Evolutionary conservation across 2,888 invertebrate genomes (phyloP), one percentile per base, ranked within the genome.

Genomic region (Opisthograptis luteolata): DNA sequence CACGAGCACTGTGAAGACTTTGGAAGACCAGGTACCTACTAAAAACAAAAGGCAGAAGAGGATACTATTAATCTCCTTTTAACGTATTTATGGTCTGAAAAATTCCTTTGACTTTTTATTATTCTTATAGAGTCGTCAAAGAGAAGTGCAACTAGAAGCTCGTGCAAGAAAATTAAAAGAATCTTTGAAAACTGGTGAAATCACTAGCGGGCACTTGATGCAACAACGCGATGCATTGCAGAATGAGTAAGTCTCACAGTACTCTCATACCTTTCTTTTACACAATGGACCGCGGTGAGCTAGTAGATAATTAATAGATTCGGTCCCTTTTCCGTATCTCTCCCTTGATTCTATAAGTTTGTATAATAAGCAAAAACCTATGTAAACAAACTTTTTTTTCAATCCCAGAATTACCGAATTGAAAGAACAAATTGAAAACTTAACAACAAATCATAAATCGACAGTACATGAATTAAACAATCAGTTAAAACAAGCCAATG

Each of bases 121-220:
- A 22, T 30, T 62, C 49, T 19, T 51, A n/a, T n/a, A 90, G 90
- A 87, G 82, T 60, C 87, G 88, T 22, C 89, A 87, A 73, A 79
- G 68, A 58, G 90, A 90, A 73, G 76, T 81, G 2, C 86, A 84
- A 30, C 55, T 89, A 41, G 90, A 90, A 74, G 82, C 87, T 24
- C 79, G 85, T 10, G 89, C 89, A 19, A 76, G 89, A 47, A 90
- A 89, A 65, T 66, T 88, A 52, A 87, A 81, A 62, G 90, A 90
- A 62, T 80, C 83, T 13, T 60, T 89, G 35, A 89, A 87, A 64
- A 87, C 86, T 36, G 87, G 87, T 6, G 89, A 90, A 77, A 68
- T 88, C 36, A 61, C 84, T 1, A 86, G 73, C 48, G 75, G 60
- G 40, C 84, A 88, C 27, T 66, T 89, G 53, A 58, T 69, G 2